Conservation (phyloP, 2,113 vertebrate genomes). For the Coracopsis vasa region DNA sequence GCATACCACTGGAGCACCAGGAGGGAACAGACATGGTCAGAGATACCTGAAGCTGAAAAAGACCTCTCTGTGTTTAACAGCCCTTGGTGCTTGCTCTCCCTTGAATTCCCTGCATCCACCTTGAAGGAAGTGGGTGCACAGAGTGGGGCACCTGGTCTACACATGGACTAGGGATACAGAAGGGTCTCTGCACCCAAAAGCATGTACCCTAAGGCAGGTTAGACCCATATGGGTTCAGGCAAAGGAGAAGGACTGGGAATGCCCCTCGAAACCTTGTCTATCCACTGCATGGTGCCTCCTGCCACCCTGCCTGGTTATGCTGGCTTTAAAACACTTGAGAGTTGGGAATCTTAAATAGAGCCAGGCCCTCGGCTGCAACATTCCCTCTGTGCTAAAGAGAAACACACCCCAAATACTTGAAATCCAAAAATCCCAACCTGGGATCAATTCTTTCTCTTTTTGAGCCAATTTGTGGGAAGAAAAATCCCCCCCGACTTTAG, state of each 20-base stretch:
- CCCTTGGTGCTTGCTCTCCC: background rate
- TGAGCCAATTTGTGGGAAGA: background rate
- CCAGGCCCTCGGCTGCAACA: background rate
- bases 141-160: background rate
- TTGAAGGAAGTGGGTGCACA: background rate
- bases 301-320: accelerated
- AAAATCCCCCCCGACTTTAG: background rate
- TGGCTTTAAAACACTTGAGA: background rate
- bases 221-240: background rate
- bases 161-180: background rate
- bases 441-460: background rate
- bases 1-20: background rate
- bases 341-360: background rate
- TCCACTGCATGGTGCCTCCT: accelerated
- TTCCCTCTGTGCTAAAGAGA: background rate
- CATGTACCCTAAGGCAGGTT: background rate
- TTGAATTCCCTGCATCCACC: background rate
- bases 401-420: background rate
- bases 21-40: background rate
- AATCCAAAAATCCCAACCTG: background rate
- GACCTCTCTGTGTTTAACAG: background rate
- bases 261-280: accelerated
- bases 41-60: background rate
- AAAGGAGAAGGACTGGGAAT: background rate
- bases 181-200: background rate